Evolutionary conservation across 92 coral and sea anemone species (phyloP), one percentile per base, ranked within the genome.

Genomic region (Desmophyllum pertusum): DNA sequence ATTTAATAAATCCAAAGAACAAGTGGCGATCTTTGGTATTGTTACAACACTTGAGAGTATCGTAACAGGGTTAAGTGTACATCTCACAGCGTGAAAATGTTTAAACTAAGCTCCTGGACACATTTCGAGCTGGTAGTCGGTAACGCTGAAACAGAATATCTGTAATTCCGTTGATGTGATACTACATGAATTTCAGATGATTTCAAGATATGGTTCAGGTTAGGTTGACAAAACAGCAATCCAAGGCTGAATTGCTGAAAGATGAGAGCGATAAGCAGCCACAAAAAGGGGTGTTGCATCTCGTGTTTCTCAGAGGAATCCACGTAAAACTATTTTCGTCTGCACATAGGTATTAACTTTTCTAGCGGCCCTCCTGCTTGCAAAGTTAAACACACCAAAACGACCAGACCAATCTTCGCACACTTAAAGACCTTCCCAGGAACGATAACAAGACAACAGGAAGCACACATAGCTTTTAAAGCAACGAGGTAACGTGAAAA

Each of bases 221-320:
- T 30, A 21, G 31, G 37, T 29, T 33, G 83, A 65, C 46, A 67
- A 45, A 67, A 80, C 52, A 77, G 33, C 30, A 51, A 80, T 25
- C 33, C 64, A 67, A 80, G 42, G 76, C 76, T 46, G 76, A 48
- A 80, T 37, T 68, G 84, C 66, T 80, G 84, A 68, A 80, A 80
- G 84, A 80, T 69, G 73, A 80, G 76, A 36, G 65, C 67, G 61
- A 48, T 80, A 80, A 80, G 84, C 45, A 69, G 37, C 84, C 75
- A 68, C 73, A 33, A 48, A 66, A 62, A 67, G 15, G 84, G 76
- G 66, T 37, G 84, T 68, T 69, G 27, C 84, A 35, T 67, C 75
- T 80, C 84, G 75, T 68, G 65, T 80, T 80, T 67, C 84, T 80
- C 35, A 42, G 7, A 80, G 62, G 84, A 80, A 80, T 80, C 72